Base-by-base conservation (phyloP, 1,140 invertebrate species). In the Wiebesia pumilae region DNA sequence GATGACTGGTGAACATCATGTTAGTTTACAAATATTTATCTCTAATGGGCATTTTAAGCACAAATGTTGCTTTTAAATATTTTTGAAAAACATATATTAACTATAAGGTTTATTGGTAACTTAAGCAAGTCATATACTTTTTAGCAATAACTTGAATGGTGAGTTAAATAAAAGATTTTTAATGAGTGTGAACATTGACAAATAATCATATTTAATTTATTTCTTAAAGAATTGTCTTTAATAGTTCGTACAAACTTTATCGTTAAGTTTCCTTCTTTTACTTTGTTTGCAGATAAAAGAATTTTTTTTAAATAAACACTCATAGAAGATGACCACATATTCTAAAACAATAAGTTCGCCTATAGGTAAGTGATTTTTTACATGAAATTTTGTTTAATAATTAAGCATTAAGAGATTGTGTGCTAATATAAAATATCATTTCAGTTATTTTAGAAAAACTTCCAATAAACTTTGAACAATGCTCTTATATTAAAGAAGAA, bases 391-490 rank as follows among this genome's bases (percentile, higher is more conserved):
- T 58, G 7, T 21, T 14, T 10, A 19, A 14, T 58, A 58, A 58
- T 65, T 65, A 30, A n/a, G n/a, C n/a, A 27, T 65, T 3, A 6
- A 9, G 6, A n/a, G n/a, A n/a, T n/a, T 65, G n/a, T 65, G 6
- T 65, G n/a, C 6, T 65, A 65, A n/a, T 7, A 30, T 65, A 27
- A n/a, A 65, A 30, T 65, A 27, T 65, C n/a, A n/a, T 65, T 65
- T 65, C 2, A 65, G 62, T 65, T 65, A 65, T 65, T 65, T 65
- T 65, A 65, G 62, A 65, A 65, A 65, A 65, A 30, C 62, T 65
- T 65, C 62, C 62, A n/a, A 65, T 65, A 3, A 58, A 58, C 19
- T 24, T 58, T 58, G 54, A 58, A 9, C 12, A 58, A 58, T 4
- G 62, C 6, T 16, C 65, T 69, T 69, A 69, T 16, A 33, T 69